Evolutionary conservation across 1,140 invertebrate genomes (phyloP), one percentile per base, ranked within the genome.

Genomic region (Drosophila melanica): DNA sequence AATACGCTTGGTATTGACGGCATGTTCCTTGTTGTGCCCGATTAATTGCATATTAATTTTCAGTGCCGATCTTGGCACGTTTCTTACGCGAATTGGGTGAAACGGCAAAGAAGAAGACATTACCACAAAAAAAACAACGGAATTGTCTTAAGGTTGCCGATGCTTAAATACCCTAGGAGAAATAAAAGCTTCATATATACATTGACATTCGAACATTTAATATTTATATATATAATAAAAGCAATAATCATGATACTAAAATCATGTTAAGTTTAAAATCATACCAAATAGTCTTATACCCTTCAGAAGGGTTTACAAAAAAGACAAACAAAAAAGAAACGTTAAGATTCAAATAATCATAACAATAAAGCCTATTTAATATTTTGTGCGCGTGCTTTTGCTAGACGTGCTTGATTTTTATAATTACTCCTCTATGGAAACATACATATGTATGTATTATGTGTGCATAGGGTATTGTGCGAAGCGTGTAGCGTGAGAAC

Each of bases 31-130:
- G 84, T 89, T 81, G 66, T 82, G 84, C 76, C 77, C 84, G 84
- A 89, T 89, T 89, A 89, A 89, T 89, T 89, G 84, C 84, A 89
- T 89, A 89, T 89, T 89, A 89, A 89, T 89, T 87, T 75, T 54
- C 41, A 66, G 45, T 53, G 42, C 64, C 79, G 79, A 79, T 84
- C 84, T 87, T 89, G 84, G 84, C 84, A 89, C 84, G 84, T 89
- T 87, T 89, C 75, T 70, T 72, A 69, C 76, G 68, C 67, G 67
- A 87, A 87, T 73, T 78, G 79, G 79, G 79, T 80, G 81, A 85
- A 86, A 69, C 69, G 53, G 42, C 54, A 30, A 42, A 30, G 30
- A 53, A 30, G 37, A 54, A 45, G 69, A 33, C 54, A 23, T 44
- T 70, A 48, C 18, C 10, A 53, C 45, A 59, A 8, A 35, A 63